Base-by-base conservation (phyloP, 2,888 invertebrate genomes). In the Oligia fasciuncula region DNA sequence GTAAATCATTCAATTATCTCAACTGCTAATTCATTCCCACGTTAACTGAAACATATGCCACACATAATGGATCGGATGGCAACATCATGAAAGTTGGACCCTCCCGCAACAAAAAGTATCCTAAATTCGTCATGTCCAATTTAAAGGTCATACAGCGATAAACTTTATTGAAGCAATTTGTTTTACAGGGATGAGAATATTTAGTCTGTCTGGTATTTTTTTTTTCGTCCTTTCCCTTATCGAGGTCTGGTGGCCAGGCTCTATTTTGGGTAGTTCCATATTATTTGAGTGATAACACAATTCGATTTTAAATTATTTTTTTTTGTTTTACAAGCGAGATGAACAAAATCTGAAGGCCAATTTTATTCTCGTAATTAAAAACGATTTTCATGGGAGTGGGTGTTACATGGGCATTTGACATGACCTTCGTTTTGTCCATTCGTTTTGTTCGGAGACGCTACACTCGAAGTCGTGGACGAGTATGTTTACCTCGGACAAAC, bases 141-240 rank as follows among this genome's bases (percentile, higher is more conserved):
- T 84, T 70, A 78, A 63, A 68, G 84, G 68, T 19, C 23, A 40
- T 65, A 62, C 62, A 23, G 49, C 11, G 17, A 57, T 43, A 23
- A 84, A 80, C 80, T 80, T 83, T 80, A 69, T 69, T 63, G 63
- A 65, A 77, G 84, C 84, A 84, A 80, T 80, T 84, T 80, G 68
- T 80, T 84, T 83, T 43, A 80, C 68, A 77, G 57, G 78, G 40
- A 49, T 49, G 23, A 77, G 84, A 69, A 77, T 84, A 84, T 84
- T 43, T 80, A 51, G 40, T 3, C 78, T n/a, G 54, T 77, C 63
- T 65, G 78, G 29, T 77, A 35, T 35, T 35, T 35, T 35, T 63
- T 83, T 80, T 49, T n/a, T 54, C 62, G 49, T 29, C 35, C 40
- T 54, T 17, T 67, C 67, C 23, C 13, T 62, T 83, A 77, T 77